Evolutionary conservation across 2,888 invertebrate species (phyloP), one percentile per base, ranked within the genome.

Genomic region (Amorpha juglandis): DNA sequence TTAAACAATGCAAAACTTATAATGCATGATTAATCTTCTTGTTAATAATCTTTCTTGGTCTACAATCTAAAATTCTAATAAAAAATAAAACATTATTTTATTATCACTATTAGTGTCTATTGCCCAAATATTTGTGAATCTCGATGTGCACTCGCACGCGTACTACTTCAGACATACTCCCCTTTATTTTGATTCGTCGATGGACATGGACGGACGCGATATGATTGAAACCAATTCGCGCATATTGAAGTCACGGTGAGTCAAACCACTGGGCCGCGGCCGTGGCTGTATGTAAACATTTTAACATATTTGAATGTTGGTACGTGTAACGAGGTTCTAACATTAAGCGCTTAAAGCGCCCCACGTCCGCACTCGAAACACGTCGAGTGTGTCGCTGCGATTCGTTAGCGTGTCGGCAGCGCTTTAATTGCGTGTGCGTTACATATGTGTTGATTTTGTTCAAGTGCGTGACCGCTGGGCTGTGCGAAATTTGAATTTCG

Each of bases 391-490:
- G 67, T 62, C 42, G 66, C 63, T n/a, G 76, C 74, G 71, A 76
- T 75, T 80, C 80, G 78, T 78, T 80, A 80, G 74, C 78, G 74
- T 74, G 68, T 68, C 67, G 71, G 67, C 64, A 64, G 69, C 73
- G 74, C 70, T 77, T 76, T 80, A 80, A 78, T 80, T 78, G 72
- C 75, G 72, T 74, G 71, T 69, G 67, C 47, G 55, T 55, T 64
- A 58, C 64, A 65, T 64, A 55, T 65, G 68, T 68, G 67, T 69
- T 70, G 70, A 67, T 68, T 64, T 64, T 58, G 65, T 65, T 64
- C 55, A 48, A 72, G 70, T 69, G 69, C 66, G 66, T 63, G 69
- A 65, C 55, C 48, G 55, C 64, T 65, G 64, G 58, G 48, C 53
- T 58, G 64, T 65, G 55, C 14, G 35, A 58, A 58, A 65, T 65